These are phyloP conservation scores for Euproctis similis DNA, from an alignment of 2,888 invertebrate genomes.

Conservation along the genomic window DNA sequence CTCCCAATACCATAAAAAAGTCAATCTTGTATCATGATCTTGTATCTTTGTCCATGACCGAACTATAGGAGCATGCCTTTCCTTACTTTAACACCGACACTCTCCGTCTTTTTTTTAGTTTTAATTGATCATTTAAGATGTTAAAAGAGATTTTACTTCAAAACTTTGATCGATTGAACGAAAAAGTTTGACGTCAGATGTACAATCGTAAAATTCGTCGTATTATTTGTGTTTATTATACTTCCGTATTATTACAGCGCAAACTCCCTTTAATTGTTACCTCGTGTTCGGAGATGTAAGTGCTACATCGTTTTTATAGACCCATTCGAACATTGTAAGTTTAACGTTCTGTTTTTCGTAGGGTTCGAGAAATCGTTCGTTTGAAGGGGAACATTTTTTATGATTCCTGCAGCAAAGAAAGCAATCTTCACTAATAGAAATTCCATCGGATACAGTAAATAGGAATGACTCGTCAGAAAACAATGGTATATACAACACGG, in stretches of 20 bases:
- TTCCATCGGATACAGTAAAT: constrained; percentile 67
- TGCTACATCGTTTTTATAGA: constrained; percentile 47
- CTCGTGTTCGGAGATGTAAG: constrained; percentile 44
- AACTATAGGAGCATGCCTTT: too few species aligned
- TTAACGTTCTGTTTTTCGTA: constrained; percentile 50
- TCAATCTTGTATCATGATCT: too few species aligned
- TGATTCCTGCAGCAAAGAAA: constrained; percentile 58
- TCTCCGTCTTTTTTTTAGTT: too few species aligned
- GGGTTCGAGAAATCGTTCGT: constrained; percentile 52
- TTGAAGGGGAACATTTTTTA: constrained; percentile 60
- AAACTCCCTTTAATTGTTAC: constrained; percentile 44
- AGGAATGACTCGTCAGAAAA: constrained; percentile 63
- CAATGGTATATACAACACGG: constrained; percentile 51
- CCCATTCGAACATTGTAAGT: constrained; percentile 50
- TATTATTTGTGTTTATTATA: too few species aligned
- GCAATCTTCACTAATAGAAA: constrained; percentile 66
- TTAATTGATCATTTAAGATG: too few species aligned
- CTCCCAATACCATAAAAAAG: too few species aligned
- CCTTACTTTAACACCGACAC: too few species aligned
- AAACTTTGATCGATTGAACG: too few species aligned
- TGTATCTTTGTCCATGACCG: too few species aligned
- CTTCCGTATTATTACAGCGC: constrained; percentile 23
- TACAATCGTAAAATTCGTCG: too few species aligned
- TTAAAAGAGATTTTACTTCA: too few species aligned
- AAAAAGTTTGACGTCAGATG: too few species aligned